Evolutionary conservation across 1,140 invertebrate genomes (phyloP), one percentile per base, ranked within the genome.

Genomic region (Trichonephila inaurata): DNA sequence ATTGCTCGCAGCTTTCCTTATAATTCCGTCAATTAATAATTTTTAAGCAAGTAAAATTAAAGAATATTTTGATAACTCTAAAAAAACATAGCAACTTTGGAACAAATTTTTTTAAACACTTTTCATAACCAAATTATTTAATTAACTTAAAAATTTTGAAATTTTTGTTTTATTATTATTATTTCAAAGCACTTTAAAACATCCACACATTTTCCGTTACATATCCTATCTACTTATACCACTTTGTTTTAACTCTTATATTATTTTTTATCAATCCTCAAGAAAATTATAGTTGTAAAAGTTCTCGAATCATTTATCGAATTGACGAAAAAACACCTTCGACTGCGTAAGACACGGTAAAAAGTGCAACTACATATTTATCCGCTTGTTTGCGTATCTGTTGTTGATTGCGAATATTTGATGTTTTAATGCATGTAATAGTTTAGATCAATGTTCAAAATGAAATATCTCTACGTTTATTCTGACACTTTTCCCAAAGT

Each of bases 1-100:
- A 77, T 77, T 40, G 72, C 72, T 7, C 18, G 7, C 33, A 14
- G 72, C 72, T 19, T 77, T 77, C 72, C 72, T 77, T 18, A 4
- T 40, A 40, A 5, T 19, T 77, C 72, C 72, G 72, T 77, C 72
- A 77, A 40, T 77, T 77, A 19, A 77, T 72, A 77, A 19, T 77
- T 77, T 77, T 77, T 77, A 77, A 33, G 28, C 28, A 77, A 77
- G 40, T 16, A 6, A 77, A 40, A 40, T 77, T 33, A 33, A 77
- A 4, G 2, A 18, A 33, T 77, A 77, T 77, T 77, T 77, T 77
- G 72, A 77, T 77, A 77, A 33, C 33, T 33, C 40, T 1, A 28
- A 40, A 40, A 28, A 77, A 77, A 16, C 4, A 33, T 40, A 28
- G 33, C 28, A 40, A 4, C 33, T 77, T 77, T 69, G 8, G 24